Conservation (phyloP, 2,113 vertebrate genomes). For the Percina caprodes region DNA sequence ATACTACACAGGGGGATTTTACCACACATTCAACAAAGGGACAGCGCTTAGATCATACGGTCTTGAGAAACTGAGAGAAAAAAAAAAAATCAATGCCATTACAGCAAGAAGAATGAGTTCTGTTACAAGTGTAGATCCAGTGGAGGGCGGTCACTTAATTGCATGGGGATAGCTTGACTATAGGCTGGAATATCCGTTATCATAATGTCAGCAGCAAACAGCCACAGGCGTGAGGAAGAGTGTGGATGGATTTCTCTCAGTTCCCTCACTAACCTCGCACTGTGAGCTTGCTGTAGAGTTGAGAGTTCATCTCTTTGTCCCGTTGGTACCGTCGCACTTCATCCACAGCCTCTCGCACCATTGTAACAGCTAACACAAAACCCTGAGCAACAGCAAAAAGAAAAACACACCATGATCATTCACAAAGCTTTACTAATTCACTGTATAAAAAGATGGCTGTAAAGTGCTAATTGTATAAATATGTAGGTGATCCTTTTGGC, state of each 20-base stretch:
- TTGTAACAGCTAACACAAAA: constrained; percentile 95
- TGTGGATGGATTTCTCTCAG: not conserved
- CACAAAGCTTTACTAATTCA: not conserved
- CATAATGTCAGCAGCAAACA: constrained; percentile 67
- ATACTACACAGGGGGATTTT: constrained; percentile 64
- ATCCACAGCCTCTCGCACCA: constrained; percentile 93
- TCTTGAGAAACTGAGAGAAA: constrained; percentile 47
- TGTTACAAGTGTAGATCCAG: constrained; percentile 62
- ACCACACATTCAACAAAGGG: constrained; percentile 59
- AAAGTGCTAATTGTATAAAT: not conserved
- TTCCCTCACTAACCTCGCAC: constrained; percentile 87
- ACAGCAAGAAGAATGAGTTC: constrained; percentile 60
- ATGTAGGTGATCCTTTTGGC: not conserved
- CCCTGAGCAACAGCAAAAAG: constrained; percentile 78
- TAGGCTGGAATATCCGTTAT: constrained; percentile 55
- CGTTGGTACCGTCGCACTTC: constrained; percentile 93
- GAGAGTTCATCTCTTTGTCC: constrained; percentile 99
- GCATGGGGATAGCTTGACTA: constrained; percentile 29
- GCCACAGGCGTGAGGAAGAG: not conserved
- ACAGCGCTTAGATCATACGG: constrained; percentile 55
- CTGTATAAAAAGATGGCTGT: not conserved
- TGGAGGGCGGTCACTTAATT: constrained; percentile 41
- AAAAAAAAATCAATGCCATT: constrained; percentile 65
- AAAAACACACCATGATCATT: not conserved
- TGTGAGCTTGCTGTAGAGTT: constrained; percentile 97